phyloP scores from a whole-genome alignment of 2,113 vertebrate genomes.

The Probosciger aterrimus region DNA sequence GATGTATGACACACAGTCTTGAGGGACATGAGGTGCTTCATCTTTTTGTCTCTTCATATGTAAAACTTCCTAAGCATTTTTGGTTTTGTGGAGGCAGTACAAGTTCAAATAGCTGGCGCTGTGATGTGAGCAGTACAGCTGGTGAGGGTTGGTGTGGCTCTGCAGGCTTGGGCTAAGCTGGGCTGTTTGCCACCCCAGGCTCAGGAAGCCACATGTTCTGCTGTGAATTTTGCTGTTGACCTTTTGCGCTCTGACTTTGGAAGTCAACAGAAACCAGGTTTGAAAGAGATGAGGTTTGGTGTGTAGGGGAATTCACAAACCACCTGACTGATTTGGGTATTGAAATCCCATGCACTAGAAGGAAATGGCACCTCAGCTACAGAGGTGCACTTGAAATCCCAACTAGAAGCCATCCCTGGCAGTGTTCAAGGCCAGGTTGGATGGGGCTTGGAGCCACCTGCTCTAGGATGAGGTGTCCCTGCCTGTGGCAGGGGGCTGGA shows the following conservation, averaged over 20 bases:
- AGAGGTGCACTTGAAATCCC: not conserved
- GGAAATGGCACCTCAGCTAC: not conserved
- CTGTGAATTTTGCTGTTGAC: not conserved
- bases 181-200: not conserved
- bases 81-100: not conserved
- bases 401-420: not conserved
- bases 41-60: not conserved
- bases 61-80: not conserved
- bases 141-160: not conserved
- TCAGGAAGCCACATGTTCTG: not conserved
- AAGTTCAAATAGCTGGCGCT: not conserved
- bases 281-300: not conserved
- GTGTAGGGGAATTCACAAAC: not conserved
- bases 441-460: too few species aligned
- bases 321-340: not conserved
- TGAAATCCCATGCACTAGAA: not conserved
- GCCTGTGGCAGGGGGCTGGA: not conserved
- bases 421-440: too few species aligned
- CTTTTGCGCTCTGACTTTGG: not conserved
- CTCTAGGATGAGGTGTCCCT: too few species aligned
- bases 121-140: fast-evolving
- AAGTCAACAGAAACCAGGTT: not conserved
- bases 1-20: not conserved
- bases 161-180: not conserved
- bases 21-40: not conserved